Conservation (phyloP, 2,888 invertebrate species). For the Periphyllus acericola region DNA sequence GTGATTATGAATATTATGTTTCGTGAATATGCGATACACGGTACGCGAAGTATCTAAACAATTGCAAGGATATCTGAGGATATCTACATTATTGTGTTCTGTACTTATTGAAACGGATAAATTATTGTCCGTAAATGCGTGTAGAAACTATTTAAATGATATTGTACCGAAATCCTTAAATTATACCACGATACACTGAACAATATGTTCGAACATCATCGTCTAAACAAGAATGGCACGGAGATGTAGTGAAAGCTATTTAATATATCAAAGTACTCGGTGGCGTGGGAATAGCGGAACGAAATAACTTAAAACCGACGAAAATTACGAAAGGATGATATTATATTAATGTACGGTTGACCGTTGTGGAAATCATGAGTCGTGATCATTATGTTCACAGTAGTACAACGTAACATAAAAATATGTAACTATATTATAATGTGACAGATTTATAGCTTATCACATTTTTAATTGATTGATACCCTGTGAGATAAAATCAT, state of each 20-base stretch:
- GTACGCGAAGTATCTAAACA: too few relatives aligned
- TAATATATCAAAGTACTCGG: neutral
- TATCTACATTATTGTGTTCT: too few relatives aligned
- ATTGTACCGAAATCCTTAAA: neutral
- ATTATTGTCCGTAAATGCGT: neutral
- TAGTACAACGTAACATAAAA: neutral
- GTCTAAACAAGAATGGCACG: neutral
- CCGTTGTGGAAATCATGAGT: neutral
- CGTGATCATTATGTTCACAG: neutral
- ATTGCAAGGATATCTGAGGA: too few relatives aligned
- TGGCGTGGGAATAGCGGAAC: neutral
- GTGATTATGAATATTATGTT: too few relatives aligned
- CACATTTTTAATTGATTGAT: neutral
- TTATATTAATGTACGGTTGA: neutral
- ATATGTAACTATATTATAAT: neutral
- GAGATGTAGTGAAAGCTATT: neutral
- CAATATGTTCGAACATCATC: too few relatives aligned
- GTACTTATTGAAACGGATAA: too few relatives aligned
- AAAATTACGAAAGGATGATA: neutral
- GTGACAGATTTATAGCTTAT: neutral
- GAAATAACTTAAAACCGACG: neutral
- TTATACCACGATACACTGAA: neutral
- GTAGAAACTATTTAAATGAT: neutral
- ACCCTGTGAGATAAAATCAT: slow-evolving; percentile 37
- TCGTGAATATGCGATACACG: too few relatives aligned